phyloP scores from a whole-genome alignment of 2,113 vertebrate species.

The Scortum barcoo region DNA sequence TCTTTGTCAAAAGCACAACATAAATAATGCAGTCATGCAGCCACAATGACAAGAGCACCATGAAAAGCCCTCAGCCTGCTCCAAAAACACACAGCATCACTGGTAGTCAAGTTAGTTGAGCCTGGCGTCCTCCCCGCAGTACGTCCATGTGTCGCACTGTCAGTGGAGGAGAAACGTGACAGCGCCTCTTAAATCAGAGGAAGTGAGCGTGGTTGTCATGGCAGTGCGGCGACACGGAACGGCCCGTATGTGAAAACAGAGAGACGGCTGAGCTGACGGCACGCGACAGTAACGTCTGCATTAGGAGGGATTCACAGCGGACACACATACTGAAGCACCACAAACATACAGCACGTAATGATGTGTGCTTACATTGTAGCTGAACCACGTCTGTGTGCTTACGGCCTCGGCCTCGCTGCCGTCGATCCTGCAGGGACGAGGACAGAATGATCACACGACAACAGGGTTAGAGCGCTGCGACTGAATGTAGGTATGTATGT shows the following conservation, averaged over 20 bases:
- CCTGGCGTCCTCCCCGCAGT: not conserved
- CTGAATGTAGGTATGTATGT: not conserved
- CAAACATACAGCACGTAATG: not conserved
- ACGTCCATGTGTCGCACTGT: not conserved
- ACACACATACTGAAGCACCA: not conserved
- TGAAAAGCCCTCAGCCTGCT: not conserved
- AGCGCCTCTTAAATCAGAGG: conserved; percentile 5
- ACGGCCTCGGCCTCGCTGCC: not conserved
- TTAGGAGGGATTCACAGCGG: not conserved
- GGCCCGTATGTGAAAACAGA: conserved; percentile 25
- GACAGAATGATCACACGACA: conserved; percentile 13
- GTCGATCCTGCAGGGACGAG: conserved; percentile 13
- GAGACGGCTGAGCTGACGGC: conserved; percentile 29
- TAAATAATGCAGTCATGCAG: too few relatives aligned
- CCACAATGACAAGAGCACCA: not conserved
- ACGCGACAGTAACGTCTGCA: not conserved
- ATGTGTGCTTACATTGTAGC: conserved; percentile 5
- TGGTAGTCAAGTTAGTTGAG: not conserved
- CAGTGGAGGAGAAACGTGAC: not conserved
- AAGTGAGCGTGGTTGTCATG: conserved; percentile 60
- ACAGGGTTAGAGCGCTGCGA: not conserved
- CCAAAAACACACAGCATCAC: not conserved
- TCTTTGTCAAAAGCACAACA: not conserved
- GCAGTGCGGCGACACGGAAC: conserved; percentile 15
- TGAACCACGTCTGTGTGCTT: not conserved